Conservation (phyloP, 2,888 invertebrate genomes). For the Psococerastis gibbosa region DNA sequence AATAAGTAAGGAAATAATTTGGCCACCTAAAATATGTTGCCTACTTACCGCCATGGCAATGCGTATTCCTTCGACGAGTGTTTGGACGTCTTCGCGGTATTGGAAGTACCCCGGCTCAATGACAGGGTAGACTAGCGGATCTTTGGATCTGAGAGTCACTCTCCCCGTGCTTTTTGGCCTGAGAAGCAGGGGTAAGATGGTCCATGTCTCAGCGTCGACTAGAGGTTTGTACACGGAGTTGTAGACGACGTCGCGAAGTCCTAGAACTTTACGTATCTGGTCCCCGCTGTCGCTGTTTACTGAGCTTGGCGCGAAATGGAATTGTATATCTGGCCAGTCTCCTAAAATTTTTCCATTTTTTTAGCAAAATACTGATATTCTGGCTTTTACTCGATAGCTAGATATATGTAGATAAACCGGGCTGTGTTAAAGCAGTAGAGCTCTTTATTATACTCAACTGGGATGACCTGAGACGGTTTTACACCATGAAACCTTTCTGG, state of each 20-base stretch:
- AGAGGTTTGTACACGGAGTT: constrained; percentile 73
- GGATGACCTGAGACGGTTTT: no score
- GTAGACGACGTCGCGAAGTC: constrained; percentile 58
- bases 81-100: constrained; percentile 58
- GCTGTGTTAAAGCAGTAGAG: no score
- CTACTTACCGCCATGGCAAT: constrained; percentile 47
- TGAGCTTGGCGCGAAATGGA: constrained; percentile 70
- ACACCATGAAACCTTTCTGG: no score
- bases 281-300: constrained; percentile 67
- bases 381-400: no score
- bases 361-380: no score
- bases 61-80: constrained; percentile 65
- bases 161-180: constrained; percentile 76
- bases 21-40: no score
- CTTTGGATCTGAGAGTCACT: constrained; percentile 59
- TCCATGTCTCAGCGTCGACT: constrained; percentile 62
- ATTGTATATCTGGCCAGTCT: constrained; percentile 70
- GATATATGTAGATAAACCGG: no score
- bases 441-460: no score
- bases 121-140: constrained; percentile 65
- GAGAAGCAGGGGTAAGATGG: constrained; percentile 57
- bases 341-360: no score
- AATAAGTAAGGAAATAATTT: no score
- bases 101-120: constrained; percentile 88
- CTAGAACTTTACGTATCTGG: constrained; percentile 55